Evolutionary conservation across 1,140 invertebrate species (phyloP).

Genomic region (Antheraea mylitta): DNA sequence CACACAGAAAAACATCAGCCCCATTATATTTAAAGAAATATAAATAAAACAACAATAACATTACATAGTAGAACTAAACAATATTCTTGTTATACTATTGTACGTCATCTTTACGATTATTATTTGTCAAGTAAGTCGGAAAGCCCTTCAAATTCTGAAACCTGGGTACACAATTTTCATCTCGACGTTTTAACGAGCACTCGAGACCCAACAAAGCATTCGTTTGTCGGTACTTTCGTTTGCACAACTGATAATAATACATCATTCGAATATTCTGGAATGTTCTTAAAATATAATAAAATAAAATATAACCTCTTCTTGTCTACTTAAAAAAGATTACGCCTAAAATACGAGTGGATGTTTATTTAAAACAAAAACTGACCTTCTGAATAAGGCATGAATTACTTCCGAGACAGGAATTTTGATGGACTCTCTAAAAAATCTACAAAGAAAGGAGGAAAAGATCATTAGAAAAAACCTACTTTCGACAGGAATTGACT

Average conservation of each 20-base stretch:
- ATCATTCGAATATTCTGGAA: background rate
- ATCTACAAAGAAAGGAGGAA: conserved; percentile 13
- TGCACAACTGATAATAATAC: background rate
- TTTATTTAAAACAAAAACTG: conserved; percentile 12
- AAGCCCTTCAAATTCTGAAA: background rate
- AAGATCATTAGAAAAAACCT: conserved; percentile 19
- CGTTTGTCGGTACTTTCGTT: background rate
- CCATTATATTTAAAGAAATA: too few species aligned
- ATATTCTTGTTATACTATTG: too few species aligned
- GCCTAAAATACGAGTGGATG: too few species aligned
- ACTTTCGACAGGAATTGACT: conserved; percentile 10
- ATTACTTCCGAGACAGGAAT: conserved; percentile 28
- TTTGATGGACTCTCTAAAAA: conserved; percentile 20
- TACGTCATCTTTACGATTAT: background rate
- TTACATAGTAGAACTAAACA: too few species aligned
- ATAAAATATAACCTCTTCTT: too few species aligned
- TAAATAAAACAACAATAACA: too few species aligned
- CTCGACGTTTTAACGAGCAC: background rate
- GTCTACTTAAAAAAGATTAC: too few species aligned
- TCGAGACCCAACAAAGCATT: background rate
- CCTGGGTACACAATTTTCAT: background rate
- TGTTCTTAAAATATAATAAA: background rate
- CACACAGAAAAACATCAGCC: too few species aligned
- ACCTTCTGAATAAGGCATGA: conserved; percentile 12
- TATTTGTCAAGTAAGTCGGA: conserved; percentile 1